These are phyloP conservation scores for Burhinus oedicnemus DNA, from an alignment of 2,113 vertebrate genomes.

Conservation along the genomic window DNA sequence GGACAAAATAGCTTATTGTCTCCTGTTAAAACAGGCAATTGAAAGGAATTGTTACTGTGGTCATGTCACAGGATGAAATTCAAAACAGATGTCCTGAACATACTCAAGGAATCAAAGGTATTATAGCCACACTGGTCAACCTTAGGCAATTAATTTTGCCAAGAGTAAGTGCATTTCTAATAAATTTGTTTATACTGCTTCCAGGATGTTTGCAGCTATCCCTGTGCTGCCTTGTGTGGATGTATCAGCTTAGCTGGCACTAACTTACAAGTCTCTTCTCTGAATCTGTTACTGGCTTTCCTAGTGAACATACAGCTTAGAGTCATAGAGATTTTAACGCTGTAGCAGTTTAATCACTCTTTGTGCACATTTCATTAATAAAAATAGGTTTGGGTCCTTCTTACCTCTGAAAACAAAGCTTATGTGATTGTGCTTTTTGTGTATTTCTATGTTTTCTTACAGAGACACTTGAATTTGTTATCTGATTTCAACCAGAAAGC, in stretches of 20 bases:
- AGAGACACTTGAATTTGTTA: background rate
- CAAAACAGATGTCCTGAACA: background rate
- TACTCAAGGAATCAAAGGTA: background rate
- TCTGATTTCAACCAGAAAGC: background rate
- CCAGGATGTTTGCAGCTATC: background rate
- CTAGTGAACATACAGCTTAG: background rate
- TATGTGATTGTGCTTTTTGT: background rate
- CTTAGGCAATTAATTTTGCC: background rate
- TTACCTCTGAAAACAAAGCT: background rate
- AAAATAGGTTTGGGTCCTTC: background rate
- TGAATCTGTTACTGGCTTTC: background rate
- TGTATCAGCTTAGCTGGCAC: background rate
- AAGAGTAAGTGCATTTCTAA: background rate
- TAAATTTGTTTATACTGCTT: background rate
- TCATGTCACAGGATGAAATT: background rate
- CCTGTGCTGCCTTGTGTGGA: background rate
- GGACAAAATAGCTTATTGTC: background rate
- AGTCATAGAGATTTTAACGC: background rate
- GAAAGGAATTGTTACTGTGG: background rate
- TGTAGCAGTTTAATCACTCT: background rate
- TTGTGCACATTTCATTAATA: background rate
- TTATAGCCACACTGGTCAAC: background rate
- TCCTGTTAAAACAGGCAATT: background rate
- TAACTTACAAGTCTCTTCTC: background rate
- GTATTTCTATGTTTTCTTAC: background rate